Base-by-base conservation (phyloP, 2,797 vertebrate genomes). In the Thaleichthys pacificus region DNA sequence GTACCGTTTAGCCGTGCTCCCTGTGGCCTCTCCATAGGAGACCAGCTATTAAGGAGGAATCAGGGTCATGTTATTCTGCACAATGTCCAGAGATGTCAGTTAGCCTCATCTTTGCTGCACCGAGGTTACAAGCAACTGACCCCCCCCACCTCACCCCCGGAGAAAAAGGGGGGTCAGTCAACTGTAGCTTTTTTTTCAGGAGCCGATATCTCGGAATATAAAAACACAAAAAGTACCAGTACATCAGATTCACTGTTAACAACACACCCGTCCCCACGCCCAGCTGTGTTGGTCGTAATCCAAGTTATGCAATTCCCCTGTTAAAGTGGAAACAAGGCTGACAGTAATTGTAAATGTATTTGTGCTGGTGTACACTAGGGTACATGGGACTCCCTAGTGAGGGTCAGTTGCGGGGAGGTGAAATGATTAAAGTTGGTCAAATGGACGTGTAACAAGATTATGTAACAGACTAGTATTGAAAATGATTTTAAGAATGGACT, bases 1-100 rank as follows among this genome's bases (percentile, higher is more conserved):
- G 47, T 49, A 9, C 47, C 8, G 11, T 9, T 9, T 54, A 54
- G 51, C 17, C 57, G 54, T 56, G 11, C 66, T 5, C n/a, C 3
- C 28, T 5, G 14, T 21, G 3, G 15, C 2, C 28, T 30, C 51
- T 49, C 63, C 22, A 42, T 35, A 5, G 42, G 21, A 19, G 21
- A 49, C 57, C 28, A 28, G 57, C 57, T 69, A 69, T 71, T 78
- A 80, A 68, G 51, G 63, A 60, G 64, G 71, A 77, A 72, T 74
- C 54, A 79, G 30, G 21, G 32, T 47, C 49, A 76, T 80, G 72
- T 69, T 77, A 77, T 78, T 72, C 71, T 74, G 71, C 68, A 66
- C 67, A 76, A 73, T 75, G 76, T 74, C 72, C 72, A 74, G 61
- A 75, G 66, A 83, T 76, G 78, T 75, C 81, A 72, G 30, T 78